Base-by-base conservation (phyloP, 1,140 invertebrate genomes). In the Heliothis virescens region DNA sequence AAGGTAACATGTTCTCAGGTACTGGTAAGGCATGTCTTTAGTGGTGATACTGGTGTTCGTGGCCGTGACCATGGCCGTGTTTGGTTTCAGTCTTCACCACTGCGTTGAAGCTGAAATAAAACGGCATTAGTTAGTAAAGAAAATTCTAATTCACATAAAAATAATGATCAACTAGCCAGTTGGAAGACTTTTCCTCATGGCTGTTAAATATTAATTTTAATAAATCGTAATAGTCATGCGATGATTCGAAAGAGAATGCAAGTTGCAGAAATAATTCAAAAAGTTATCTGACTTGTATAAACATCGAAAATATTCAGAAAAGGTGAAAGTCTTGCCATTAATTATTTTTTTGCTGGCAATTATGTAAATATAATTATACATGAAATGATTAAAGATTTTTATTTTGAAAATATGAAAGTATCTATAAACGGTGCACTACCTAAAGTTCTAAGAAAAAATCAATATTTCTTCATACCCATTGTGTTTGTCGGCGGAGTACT, bases 401-500 rank as follows among this genome's bases (percentile, higher is more conserved):
- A 41, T 41, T 41, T 41, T 41, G 5, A 41, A 41, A 41, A 55
- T 16, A 16, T 5, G 15, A 55, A 55, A 18, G 5, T 9, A 57
- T 60, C 18, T 60, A 62, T 5, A 7, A 29, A 34, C 3, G 11
- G 5, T 29, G 15, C 15, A n/a, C 26, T 15, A 29, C 26, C 34
- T 26, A 48, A 67, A 50, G 3, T 21, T 67, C 41, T 48, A 67
- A 50, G 18, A 67, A 50, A 48, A 50, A 10, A 63, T 65, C n/a
- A 67, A 52, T 4, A n/a, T 71, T 29, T 53, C 16, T 71, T 53
- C 67, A 85, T 87, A 95, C 85, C 95, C 95, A 74, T 83, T 85
- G 84, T 92, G 87, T 82, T 93, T 89, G 79, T 92, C 88, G 48
- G 90, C 90, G 78, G 83, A 86, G 86, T 94, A 94, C 55, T 94